Percentiles rank a stretch among this genome's conserved stretches.
These are phyloP conservation scores for Helostoma temminkii DNA, from an alignment of 2,797 vertebrate genomes.

Conservation along the genomic window DNA sequence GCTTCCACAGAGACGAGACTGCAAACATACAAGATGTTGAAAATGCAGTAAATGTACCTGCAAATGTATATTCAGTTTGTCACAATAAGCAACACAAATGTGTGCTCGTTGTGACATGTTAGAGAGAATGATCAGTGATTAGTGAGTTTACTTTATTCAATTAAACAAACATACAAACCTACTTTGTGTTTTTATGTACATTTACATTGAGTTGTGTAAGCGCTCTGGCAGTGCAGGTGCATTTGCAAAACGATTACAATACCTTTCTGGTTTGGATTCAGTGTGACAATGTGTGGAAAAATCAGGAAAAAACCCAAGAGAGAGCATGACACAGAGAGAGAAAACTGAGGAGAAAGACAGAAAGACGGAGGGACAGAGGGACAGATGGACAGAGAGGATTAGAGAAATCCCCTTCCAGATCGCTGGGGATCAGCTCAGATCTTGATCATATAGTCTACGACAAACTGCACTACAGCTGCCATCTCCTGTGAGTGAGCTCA, in stretches of 20 bases:
- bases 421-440: slow-evolving; percentile 55
- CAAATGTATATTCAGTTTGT: neutral
- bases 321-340: neutral
- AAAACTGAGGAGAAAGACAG: neutral
- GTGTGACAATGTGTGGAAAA: too few species aligned
- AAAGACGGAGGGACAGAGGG: neutral
- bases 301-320: neutral
- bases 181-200: neutral
- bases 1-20: slow-evolving; percentile 1
- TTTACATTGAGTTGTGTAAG: neutral
- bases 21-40: neutral
- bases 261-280: too few species aligned
- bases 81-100: neutral
- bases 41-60: slow-evolving; percentile 12
- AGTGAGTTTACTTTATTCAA: neutral
- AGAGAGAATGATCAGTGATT: neutral
- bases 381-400: slow-evolving; percentile 27
- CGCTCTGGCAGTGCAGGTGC: neutral
- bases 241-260: neutral
- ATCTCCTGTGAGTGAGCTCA: slow-evolving; percentile 6
- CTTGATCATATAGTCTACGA: slow-evolving; percentile 49
- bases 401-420: slow-evolving; percentile 55
- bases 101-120: too few species aligned
- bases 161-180: neutral
- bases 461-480: neutral